Evolutionary conservation across 2,888 invertebrate genomes (phyloP), one percentile per base, ranked within the genome.

Genomic region (Eremobia ochroleuca): DNA sequence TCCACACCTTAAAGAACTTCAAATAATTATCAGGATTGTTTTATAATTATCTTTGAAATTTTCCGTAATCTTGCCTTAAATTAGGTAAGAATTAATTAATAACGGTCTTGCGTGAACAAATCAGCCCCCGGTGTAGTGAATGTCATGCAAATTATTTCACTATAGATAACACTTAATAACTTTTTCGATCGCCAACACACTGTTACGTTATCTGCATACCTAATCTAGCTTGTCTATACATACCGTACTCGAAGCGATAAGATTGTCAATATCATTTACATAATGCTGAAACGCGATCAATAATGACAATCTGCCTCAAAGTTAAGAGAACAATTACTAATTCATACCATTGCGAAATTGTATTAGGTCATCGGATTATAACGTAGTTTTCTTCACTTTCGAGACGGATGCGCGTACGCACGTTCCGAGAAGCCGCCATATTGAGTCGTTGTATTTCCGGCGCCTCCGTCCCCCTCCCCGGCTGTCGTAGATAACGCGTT

Each of bases 401-500:
- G 86, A 89, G 89, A 88, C 91, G 92, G 90, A 92, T 92, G 91
- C 90, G 88, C 89, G 87, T 90, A 90, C 90, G 90, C 90, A 91
- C 87, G 91, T 94, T 93, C 93, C 88, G 90, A 94, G 94, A 93
- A 93, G 92, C 92, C 92, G 93, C 91, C 92, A 92, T 93, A 90
- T 93, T 91, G 92, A 88, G 91, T 90, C 89, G 92, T 85, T 86
- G 85, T 90, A 91, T 92, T 94, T 96, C 96, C 96, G 95, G 94
- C 93, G 93, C 92, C 90, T 91, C 90, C 88, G 91, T 91, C 88
- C 90, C 88, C 91, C 89, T 88, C 90, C 81, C 90, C 37, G 88
- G 73, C 89, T 89, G 88, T 85, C 86, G 89, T 91, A 95, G 96
- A 97, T 96, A 96, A 96, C 94, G 92, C 92, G 93, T 96, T 96